Evolutionary conservation across 1,140 invertebrate species (phyloP).

Genomic region (Saccostrea glomerata): DNA sequence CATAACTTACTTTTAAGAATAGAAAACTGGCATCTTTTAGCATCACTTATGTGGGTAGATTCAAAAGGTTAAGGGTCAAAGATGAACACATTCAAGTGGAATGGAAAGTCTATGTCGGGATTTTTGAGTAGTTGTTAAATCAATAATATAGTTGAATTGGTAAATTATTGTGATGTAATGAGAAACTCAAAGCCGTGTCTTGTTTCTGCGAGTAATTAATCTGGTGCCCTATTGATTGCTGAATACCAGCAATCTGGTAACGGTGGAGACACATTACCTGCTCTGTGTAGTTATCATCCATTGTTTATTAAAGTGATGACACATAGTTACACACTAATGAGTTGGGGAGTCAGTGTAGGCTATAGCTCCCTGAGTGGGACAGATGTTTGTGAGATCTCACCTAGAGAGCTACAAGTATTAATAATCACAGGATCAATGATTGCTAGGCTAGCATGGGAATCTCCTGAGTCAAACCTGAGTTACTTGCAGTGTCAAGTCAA

Average conservation of each 20-base stretch:
- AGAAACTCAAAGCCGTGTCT: background rate
- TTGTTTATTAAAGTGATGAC: constrained; percentile 13
- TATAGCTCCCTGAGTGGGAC: background rate
- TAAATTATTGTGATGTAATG: background rate
- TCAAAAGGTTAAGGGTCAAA: too few relatives aligned
- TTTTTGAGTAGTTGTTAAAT: background rate
- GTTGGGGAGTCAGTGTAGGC: background rate
- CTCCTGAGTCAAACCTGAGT: too few relatives aligned
- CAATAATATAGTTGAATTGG: background rate
- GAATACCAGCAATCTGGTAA: constrained; percentile 7
- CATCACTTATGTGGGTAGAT: too few relatives aligned
- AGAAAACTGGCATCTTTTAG: too few relatives aligned
- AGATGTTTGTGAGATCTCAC: background rate
- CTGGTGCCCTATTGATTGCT: background rate
- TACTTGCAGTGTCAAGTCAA: too few relatives aligned
- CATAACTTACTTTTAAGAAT: too few relatives aligned
- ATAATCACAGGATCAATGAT: too few relatives aligned
- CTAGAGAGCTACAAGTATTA: too few relatives aligned
- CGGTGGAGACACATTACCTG: background rate
- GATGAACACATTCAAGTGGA: too few relatives aligned
- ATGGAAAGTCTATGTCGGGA: background rate
- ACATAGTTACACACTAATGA: constrained; percentile 11
- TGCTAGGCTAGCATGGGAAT: too few relatives aligned
- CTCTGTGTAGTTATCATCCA: background rate
- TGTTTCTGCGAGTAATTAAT: constrained; percentile 9